phyloP scores from a whole-genome alignment of 1,140 invertebrate species.

The Helicorthomorpha holstii region DNA sequence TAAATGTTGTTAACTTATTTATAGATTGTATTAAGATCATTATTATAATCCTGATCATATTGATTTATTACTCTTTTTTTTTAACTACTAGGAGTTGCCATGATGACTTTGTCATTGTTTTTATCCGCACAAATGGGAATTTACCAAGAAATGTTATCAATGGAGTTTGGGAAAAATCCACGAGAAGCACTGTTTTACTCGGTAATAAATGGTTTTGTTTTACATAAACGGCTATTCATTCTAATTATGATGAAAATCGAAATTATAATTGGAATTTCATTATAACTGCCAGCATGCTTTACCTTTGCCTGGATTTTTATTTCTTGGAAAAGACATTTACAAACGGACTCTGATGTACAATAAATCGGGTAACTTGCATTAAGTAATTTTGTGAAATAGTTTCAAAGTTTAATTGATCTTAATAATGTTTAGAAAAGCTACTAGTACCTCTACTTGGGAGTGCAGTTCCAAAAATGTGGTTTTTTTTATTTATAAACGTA shows the following conservation, averaged over 20 bases:
- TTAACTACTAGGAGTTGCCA: conserved; percentile 44
- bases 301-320: conserved; percentile 65
- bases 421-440: conserved; percentile 16
- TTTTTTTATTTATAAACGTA: conserved; percentile 70
- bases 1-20: no score
- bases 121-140: conserved; percentile 92
- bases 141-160: conserved; percentile 81
- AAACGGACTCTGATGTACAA: conserved; percentile 38
- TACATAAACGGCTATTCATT: no score
- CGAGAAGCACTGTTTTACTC: conserved; percentile 88
- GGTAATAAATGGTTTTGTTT: conserved; percentile 26
- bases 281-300: conserved; percentile 48
- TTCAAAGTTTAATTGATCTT: neutral
- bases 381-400: neutral
- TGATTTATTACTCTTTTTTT: neutral
- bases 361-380: conserved; percentile 18
- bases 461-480: conserved; percentile 49
- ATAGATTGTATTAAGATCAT: no score
- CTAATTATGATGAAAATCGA: no score
- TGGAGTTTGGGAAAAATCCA: conserved; percentile 79
- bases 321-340: conserved; percentile 53
- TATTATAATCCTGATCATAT: neutral
- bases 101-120: conserved; percentile 75
- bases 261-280: neutral
- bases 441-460: conserved; percentile 27